Conservation (phyloP, 2,888 invertebrate genomes). For the Stratiomys singularior region DNA sequence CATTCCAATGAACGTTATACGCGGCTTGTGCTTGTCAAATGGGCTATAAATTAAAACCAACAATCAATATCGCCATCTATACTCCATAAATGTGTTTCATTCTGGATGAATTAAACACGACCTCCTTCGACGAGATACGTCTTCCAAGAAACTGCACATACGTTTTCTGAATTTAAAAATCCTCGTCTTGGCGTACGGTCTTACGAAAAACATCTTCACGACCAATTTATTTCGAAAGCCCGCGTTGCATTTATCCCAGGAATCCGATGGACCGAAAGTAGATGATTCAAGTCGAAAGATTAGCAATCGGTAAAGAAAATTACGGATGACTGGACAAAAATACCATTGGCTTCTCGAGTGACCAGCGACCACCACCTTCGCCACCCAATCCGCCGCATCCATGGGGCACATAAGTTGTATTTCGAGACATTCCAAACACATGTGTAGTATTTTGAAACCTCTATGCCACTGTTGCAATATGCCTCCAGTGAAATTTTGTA, state of each 20-base stretch:
- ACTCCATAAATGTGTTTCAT: too few species aligned
- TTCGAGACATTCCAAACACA: neutral
- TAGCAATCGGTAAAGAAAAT: conserved; percentile 26
- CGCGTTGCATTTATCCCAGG: neutral
- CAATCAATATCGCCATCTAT: too few species aligned
- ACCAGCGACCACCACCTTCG: neutral
- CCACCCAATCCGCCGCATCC: neutral
- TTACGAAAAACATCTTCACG: too few species aligned
- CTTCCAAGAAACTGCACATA: too few species aligned
- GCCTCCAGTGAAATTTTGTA: neutral
- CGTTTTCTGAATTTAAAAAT: too few species aligned
- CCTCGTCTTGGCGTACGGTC: too few species aligned
- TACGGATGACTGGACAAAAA: conserved; percentile 31
- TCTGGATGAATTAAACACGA: too few species aligned
- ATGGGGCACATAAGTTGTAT: neutral
- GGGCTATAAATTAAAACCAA: too few species aligned
- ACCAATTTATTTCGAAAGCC: too few species aligned
- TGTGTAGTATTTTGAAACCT: neutral
- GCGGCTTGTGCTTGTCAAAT: too few species aligned
- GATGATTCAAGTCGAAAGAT: conserved; percentile 13
- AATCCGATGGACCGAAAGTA: neutral
- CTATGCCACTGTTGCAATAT: neutral
- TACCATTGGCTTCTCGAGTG: neutral
- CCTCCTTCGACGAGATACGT: too few species aligned
- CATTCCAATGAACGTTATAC: too few species aligned